Percentiles rank a stretch among this genome's conserved stretches.
Evolutionary conservation across 2,888 invertebrate genomes (phyloP).

Genomic region (Hypena proboscidalis): DNA sequence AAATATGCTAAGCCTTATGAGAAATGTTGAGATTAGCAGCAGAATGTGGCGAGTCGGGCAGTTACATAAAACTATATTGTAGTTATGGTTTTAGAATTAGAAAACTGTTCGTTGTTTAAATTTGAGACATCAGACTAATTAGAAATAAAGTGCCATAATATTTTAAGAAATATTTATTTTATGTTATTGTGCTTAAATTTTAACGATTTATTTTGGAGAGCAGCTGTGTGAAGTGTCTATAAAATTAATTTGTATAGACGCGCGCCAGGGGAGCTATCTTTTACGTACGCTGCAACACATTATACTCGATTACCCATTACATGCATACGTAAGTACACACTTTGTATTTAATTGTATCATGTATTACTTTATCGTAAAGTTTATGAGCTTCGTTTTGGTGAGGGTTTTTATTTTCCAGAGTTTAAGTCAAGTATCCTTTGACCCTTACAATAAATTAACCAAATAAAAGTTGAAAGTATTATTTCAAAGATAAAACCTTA

Average conservation of each 20-base stretch:
- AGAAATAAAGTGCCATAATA: slow-evolving; percentile 17
- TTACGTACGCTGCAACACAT: slow-evolving; percentile 3
- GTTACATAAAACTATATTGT: slow-evolving; percentile 28
- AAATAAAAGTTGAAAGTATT: no score
- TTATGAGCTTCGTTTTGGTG: not conserved
- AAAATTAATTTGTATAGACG: slow-evolving; percentile 23
- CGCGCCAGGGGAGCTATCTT: slow-evolving; percentile 15
- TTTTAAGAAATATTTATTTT: slow-evolving; percentile 34
- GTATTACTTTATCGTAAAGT: not conserved
- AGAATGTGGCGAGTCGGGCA: slow-evolving; percentile 42
- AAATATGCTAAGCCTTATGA: slow-evolving; percentile 50
- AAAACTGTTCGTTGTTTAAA: slow-evolving; percentile 19
- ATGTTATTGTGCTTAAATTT: slow-evolving; percentile 14
- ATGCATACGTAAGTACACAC: slow-evolving; percentile 3
- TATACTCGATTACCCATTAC: slow-evolving; percentile 2
- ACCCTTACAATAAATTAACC: no score
- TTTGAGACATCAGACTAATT: slow-evolving; percentile 25
- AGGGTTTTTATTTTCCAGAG: not conserved
- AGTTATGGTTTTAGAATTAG: slow-evolving; percentile 18
- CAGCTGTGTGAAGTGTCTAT: slow-evolving; percentile 19
- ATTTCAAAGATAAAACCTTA: not conserved
- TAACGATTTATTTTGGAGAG: slow-evolving; percentile 26
- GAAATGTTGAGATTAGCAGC: slow-evolving; percentile 40
- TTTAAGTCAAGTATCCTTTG: not conserved
- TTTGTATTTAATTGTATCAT: not conserved